A percentile compares a stretch with the other conserved stretches of the same genome.
Conservation (phyloP, 1,140 invertebrate species). For the Batillaria attramentaria region DNA sequence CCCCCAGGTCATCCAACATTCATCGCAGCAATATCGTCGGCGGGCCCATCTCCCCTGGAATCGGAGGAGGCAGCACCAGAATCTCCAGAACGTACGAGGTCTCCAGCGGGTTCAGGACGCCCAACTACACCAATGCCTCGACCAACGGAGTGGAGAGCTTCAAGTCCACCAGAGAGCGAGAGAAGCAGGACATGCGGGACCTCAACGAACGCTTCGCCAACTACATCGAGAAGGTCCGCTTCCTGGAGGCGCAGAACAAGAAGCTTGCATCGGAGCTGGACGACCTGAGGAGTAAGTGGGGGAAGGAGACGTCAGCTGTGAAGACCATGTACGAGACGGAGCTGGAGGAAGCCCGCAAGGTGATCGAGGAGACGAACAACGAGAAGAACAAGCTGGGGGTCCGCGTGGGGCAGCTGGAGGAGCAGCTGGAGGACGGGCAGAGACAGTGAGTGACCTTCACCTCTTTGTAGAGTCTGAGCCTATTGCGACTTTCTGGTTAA, state of each 20-base stretch:
- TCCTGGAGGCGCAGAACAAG: slow-evolving; percentile 74
- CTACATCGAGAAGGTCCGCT: slow-evolving; percentile 75
- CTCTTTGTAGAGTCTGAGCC: not conserved
- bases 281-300: slow-evolving; percentile 71
- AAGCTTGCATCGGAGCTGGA: slow-evolving; percentile 72
- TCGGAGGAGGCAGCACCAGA: slow-evolving; percentile 36
- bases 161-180: slow-evolving; percentile 68
- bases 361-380: slow-evolving; percentile 68
- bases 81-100: slow-evolving; percentile 41
- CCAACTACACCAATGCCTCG: slow-evolving; percentile 42
- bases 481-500: not conserved
- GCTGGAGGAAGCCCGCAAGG: slow-evolving; percentile 65
- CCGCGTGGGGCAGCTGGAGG: slow-evolving; percentile 59
- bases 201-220: slow-evolving; percentile 73
- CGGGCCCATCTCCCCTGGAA: slow-evolving; percentile 26
- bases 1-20: slow-evolving; percentile 20
- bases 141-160: slow-evolving; percentile 66
- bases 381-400: slow-evolving; percentile 66
- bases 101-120: slow-evolving; percentile 32
- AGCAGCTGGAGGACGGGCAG: slow-evolving; percentile 62
- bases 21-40: slow-evolving; percentile 9
- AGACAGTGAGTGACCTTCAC: slow-evolving; percentile 36
- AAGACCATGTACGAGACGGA: slow-evolving; percentile 75
- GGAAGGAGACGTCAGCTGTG: slow-evolving; percentile 72
- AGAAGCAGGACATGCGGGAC: slow-evolving; percentile 74